Evolutionary conservation across 2,797 vertebrate species (phyloP).

Genomic region (Hafferia zeledoni): DNA sequence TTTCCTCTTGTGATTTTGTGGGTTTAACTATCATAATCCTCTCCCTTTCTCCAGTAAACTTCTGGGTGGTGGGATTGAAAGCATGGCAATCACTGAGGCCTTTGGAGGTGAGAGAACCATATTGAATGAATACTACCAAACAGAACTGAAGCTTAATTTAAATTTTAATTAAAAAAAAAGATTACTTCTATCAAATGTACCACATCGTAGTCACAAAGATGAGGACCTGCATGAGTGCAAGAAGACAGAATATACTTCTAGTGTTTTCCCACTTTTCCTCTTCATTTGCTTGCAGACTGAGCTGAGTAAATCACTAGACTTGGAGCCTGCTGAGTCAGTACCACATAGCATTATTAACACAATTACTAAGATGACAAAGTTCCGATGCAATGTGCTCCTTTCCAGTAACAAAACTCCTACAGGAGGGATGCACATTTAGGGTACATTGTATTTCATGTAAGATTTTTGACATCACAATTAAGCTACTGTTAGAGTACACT

Average conservation of each 20-base stretch:
- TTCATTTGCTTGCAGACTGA: not conserved
- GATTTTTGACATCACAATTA: not conserved
- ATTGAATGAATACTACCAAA: not conserved
- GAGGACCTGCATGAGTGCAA: not conserved
- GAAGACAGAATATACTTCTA: not conserved
- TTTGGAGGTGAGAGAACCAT: slow-evolving; percentile 89
- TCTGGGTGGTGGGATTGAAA: slow-evolving; percentile 95
- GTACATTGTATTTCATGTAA: not conserved
- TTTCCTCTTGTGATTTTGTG: not conserved
- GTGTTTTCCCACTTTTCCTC: not conserved
- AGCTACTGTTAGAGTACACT: not conserved
- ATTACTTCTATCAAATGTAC: not conserved
- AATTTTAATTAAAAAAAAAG: not conserved
- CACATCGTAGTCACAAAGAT: not conserved
- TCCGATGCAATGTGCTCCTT: not conserved
- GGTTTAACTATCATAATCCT: slow-evolving; percentile 19
- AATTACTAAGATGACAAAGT: not conserved
- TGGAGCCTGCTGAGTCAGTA: not conserved
- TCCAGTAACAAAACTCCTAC: not conserved
- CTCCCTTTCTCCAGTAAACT: slow-evolving; percentile 86
- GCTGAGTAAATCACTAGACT: not conserved
- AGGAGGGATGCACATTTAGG: not conserved
- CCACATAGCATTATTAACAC: not conserved
- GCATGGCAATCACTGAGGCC: slow-evolving; percentile 98
- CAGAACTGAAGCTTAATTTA: not conserved